These are phyloP conservation scores for Anguilla megastoma DNA, from an alignment of 2,797 vertebrate species.

Conservation along the genomic window DNA sequence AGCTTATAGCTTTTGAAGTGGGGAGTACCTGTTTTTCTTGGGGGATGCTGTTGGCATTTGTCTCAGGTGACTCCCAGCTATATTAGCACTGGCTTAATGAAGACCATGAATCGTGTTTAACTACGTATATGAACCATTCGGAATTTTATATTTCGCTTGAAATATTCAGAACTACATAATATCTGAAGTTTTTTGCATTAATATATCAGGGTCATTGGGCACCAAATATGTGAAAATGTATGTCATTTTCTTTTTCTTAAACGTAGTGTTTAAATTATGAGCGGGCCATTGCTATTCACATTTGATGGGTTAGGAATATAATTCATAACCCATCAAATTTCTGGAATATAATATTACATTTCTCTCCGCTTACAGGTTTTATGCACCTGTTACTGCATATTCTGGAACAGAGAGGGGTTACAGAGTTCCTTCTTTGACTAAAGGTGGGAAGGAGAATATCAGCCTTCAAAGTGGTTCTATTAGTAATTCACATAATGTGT, in stretches of 20 bases:
- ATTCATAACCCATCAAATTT: no score
- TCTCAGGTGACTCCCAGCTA: not conserved
- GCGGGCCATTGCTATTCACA: not conserved
- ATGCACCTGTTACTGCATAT: not conserved
- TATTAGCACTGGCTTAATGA: not conserved
- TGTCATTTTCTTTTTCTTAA: not conserved
- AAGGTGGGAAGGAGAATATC: slow-evolving; percentile 11
- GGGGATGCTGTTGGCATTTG: not conserved
- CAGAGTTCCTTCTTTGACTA: not conserved
- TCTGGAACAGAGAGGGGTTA: not conserved
- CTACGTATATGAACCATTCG: not conserved
- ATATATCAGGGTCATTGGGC: not conserved
- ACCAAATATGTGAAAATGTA: not conserved
- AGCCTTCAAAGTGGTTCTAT: slow-evolving; percentile 41
- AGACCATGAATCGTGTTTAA: not conserved
- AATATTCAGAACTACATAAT: not conserved
- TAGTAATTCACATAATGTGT: slow-evolving; percentile 51
- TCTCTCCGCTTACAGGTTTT: not conserved
- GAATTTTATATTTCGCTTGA: not conserved
- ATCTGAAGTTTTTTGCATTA: not conserved
- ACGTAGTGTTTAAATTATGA: not conserved
- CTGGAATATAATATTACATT: slow-evolving; percentile 4
- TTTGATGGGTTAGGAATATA: not conserved
- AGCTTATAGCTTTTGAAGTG: not conserved
- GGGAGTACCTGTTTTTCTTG: not conserved